Conservation (phyloP, 2,797 vertebrate species). For the Taeniopygia guttata region DNA sequence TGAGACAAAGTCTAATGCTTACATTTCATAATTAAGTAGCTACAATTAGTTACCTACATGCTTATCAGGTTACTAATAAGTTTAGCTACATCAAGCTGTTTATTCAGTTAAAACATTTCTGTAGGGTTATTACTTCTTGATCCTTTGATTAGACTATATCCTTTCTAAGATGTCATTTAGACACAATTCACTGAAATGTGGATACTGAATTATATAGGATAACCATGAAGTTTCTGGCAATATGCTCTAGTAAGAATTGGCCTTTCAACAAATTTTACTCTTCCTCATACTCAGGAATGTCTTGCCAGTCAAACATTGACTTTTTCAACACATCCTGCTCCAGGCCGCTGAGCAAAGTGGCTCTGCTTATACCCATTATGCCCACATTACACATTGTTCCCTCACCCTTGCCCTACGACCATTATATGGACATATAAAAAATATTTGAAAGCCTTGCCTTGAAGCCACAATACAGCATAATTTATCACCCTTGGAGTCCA, state of each 20-base stretch:
- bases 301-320: neutral
- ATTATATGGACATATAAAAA: neutral
- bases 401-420: neutral
- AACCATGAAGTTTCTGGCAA: neutral
- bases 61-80: constrained; percentile 51
- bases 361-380: neutral
- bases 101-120: constrained; percentile 1
- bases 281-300: neutral
- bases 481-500: neutral
- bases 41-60: constrained; percentile 26
- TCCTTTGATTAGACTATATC: constrained; percentile 8
- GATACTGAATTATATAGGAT: neutral
- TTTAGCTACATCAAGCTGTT: constrained; percentile 17
- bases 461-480: neutral
- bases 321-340: neutral
- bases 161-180: neutral
- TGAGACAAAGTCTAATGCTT: constrained; percentile 24
- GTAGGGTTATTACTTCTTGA: neutral
- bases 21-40: constrained; percentile 36
- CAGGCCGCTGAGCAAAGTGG: neutral
- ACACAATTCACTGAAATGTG: neutral
- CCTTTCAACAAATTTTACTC: neutral
- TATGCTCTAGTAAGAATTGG: neutral
- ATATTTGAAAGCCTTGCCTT: neutral
- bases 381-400: neutral